Evolutionary conservation across 1,140 invertebrate species (phyloP).

Genomic region (Bombyx mandarina): DNA sequence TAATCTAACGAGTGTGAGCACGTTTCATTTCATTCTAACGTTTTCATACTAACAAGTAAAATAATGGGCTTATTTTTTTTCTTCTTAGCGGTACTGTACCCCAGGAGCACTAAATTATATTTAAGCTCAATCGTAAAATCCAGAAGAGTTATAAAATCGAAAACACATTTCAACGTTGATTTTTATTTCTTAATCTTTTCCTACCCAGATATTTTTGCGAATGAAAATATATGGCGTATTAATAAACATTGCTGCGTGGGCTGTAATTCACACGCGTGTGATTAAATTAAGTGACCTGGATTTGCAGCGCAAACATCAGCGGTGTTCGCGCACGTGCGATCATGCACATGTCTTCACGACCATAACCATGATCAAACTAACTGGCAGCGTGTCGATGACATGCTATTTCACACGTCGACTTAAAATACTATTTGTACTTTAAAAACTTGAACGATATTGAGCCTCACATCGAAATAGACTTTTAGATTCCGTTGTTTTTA

Average conservation of each 20-base stretch:
- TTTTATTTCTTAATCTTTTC: slow-evolving; percentile 3
- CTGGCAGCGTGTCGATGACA: too few species aligned
- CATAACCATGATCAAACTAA: too few species aligned
- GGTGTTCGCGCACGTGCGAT: slow-evolving; percentile 18
- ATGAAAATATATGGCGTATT: not conserved
- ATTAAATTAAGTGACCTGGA: slow-evolving; percentile 28
- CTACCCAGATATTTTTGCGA: not conserved
- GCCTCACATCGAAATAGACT: too few species aligned
- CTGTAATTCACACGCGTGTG: slow-evolving; percentile 22
- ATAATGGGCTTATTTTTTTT: not conserved
- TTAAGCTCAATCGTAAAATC: too few species aligned
- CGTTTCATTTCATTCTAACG: slow-evolving; percentile 20
- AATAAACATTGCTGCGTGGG: slow-evolving; percentile 7
- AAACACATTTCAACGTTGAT: not conserved
- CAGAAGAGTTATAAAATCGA: too few species aligned
- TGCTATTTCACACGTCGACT: too few species aligned
- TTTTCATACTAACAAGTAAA: slow-evolving; percentile 6
- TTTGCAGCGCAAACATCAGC: slow-evolving; percentile 10
- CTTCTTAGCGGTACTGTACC: too few species aligned
- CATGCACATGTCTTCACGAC: too few species aligned
- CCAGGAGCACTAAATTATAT: too few species aligned
- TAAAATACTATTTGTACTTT: too few species aligned
- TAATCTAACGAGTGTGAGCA: slow-evolving; percentile 17
- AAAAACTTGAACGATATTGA: too few species aligned
- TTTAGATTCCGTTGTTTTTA: slow-evolving; percentile 25